Conservation (phyloP, 1,140 invertebrate genomes). For the Nomia melanderi region DNA sequence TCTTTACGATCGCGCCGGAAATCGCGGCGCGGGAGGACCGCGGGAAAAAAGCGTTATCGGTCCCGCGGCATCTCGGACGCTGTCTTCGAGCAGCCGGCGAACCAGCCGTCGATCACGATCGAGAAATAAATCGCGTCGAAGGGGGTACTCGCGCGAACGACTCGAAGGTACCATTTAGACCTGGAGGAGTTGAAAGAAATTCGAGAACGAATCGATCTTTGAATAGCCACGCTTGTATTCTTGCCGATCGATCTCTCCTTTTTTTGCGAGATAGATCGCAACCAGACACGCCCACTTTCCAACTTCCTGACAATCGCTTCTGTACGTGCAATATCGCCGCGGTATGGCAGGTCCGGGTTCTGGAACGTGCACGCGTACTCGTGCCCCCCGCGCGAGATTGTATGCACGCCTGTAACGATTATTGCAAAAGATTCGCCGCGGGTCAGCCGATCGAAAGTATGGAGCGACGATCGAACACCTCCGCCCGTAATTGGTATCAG, state of each 20-base stretch:
- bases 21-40: background rate
- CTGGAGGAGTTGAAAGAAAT: background rate
- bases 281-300: constrained; percentile 74
- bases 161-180: too few species aligned
- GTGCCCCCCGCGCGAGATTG: too few species aligned
- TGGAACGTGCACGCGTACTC: background rate
- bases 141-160: background rate
- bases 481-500: background rate
- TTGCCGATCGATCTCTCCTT: constrained; percentile 66
- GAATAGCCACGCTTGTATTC: constrained; percentile 24
- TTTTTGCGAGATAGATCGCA: constrained; percentile 65
- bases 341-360: background rate
- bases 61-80: background rate
- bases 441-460: background rate
- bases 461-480: background rate
- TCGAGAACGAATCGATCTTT: background rate
- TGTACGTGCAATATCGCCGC: constrained; percentile 37
- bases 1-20: background rate
- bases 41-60: constrained; percentile 14
- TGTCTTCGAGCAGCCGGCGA: background rate
- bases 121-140: background rate
- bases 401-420: background rate
- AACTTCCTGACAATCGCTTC: constrained; percentile 72
- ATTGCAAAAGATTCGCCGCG: constrained; percentile 8
- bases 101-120: background rate